Percentiles rank a stretch among this genome's conserved stretches.
Conservation (phyloP, 2,797 vertebrate genomes). For the Phalanger gymnotis region DNA sequence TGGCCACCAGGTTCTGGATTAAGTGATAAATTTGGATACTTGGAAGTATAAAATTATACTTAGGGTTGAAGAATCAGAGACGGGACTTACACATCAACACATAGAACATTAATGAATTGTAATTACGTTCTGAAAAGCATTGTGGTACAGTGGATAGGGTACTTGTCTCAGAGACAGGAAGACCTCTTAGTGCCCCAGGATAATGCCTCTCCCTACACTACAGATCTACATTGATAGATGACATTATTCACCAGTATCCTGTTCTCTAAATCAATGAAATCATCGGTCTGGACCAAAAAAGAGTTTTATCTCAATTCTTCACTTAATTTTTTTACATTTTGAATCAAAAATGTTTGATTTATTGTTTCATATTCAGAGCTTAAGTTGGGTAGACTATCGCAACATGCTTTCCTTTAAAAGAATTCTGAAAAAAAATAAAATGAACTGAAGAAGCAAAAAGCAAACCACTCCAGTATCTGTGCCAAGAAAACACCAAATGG, state of each 20-base stretch:
- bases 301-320: not conserved
- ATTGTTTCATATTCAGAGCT: slow-evolving; percentile 29
- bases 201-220: not conserved
- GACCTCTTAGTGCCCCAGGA: not conserved
- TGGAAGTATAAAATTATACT: not conserved
- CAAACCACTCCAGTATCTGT: no score
- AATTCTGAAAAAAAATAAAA: no score
- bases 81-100: not conserved
- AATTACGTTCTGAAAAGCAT: not conserved
- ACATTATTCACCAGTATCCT: not conserved
- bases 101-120: not conserved
- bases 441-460: no score
- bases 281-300: not conserved
- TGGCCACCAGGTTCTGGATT: not conserved
- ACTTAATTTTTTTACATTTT: not conserved
- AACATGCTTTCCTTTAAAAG: slow-evolving; percentile 40
- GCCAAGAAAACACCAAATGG: no score
- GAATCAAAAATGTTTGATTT: not conserved
- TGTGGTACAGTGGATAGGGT: not conserved
- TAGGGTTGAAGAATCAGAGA: not conserved
- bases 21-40: not conserved
- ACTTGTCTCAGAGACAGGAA: not conserved
- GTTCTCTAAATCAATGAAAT: not conserved
- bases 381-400: slow-evolving; percentile 18
- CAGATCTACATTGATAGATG: not conserved